Conservation (phyloP, 2,797 vertebrate genomes). For the Balearica regulorum region DNA sequence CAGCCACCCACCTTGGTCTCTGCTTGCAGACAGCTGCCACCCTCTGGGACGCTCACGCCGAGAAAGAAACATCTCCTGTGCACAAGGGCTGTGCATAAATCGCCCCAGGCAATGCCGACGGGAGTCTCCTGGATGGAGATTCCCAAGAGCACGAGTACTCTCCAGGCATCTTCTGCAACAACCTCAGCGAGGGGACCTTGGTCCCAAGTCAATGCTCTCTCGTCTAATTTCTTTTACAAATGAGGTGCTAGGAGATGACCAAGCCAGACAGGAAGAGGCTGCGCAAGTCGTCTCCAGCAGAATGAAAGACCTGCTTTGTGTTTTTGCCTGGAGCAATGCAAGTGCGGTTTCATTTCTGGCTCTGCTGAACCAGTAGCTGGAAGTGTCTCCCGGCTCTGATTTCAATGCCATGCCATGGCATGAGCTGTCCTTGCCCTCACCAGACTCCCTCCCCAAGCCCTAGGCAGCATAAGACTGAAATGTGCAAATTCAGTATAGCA, state of each 20-base stretch:
- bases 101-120: accelerated
- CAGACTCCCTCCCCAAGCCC: too few species aligned
- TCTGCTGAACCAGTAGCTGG: neutral
- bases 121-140: neutral
- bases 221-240: neutral
- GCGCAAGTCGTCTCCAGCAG: neutral
- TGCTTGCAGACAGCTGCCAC: neutral
- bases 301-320: neutral
- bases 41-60: accelerated
- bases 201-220: neutral
- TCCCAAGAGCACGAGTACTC: neutral
- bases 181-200: accelerated
- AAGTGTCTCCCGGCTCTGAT: neutral
- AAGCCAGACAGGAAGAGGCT: neutral
- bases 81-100: neutral
- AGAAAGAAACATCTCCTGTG: neutral
- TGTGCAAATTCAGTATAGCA: neutral
- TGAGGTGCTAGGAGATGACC: neutral
- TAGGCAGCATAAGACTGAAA: neutral
- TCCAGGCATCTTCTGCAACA: neutral
- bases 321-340: neutral
- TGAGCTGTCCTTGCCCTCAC: neutral
- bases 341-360: neutral
- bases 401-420: accelerated
- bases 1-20: neutral